A percentile compares a stretch with the other conserved stretches of the same genome.
phyloP scores from a whole-genome alignment of 2,797 vertebrate genomes.

The Argentina silus region DNA sequence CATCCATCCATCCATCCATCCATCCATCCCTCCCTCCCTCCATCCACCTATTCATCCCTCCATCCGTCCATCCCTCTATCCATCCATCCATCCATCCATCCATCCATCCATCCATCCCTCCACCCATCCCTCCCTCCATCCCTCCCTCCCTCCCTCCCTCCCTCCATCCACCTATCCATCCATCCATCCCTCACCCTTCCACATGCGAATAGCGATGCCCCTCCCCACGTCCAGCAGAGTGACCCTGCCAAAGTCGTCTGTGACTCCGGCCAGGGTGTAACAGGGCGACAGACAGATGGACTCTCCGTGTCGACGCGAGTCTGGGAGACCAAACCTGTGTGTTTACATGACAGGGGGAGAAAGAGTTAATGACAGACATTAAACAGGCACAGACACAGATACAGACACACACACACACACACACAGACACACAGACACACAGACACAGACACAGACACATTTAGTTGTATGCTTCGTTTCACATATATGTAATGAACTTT shows the following conservation, averaged over 20 bases:
- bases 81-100: neutral
- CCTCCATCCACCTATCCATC: neutral
- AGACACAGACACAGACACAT: neutral
- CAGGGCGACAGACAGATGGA: slow-evolving; percentile 94
- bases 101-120: slow-evolving; percentile 89
- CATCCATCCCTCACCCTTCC: slow-evolving; percentile 86
- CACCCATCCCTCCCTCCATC: too few species aligned
- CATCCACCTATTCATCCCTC: too few species aligned
- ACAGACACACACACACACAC: neutral
- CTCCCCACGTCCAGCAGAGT: slow-evolving; percentile 89
- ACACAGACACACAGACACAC: neutral
- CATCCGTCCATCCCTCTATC: too few species aligned
- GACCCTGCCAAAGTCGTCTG: slow-evolving; percentile 95
- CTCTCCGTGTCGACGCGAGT: slow-evolving; percentile 94
- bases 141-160: too few species aligned
- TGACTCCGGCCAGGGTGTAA: slow-evolving; percentile 92
- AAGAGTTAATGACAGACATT: neutral
- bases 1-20: too few species aligned
- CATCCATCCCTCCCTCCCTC: slow-evolving; percentile 75
- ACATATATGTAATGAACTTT: neutral
- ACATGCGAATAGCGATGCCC: slow-evolving; percentile 94
- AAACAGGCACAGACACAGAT: neutral
- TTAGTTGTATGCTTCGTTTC: neutral
- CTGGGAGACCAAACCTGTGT: slow-evolving; percentile 92
- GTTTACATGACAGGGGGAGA: slow-evolving; percentile 1